Percentiles rank a stretch among this genome's conserved stretches.
phyloP scores from a whole-genome alignment of 2,888 invertebrate species.

The Labia minor region DNA sequence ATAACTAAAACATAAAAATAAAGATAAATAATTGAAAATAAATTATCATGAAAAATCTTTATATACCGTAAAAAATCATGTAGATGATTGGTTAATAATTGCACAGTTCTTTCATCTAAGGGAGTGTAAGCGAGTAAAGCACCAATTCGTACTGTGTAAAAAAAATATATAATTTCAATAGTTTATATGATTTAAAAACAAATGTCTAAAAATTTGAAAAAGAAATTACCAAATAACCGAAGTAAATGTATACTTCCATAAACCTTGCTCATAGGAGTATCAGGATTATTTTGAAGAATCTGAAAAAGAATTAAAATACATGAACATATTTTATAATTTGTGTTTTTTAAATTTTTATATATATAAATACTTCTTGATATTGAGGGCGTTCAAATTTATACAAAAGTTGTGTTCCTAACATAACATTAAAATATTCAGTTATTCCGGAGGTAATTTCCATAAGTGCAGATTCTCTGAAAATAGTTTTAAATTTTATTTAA shows the following conservation, averaged over 20 bases:
- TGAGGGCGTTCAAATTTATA: slow-evolving; percentile 92
- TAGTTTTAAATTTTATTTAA: slow-evolving; percentile 18
- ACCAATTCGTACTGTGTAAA: slow-evolving; percentile 71
- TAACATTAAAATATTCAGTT: slow-evolving; percentile 87
- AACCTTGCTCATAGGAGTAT: slow-evolving; percentile 65
- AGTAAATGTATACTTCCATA: slow-evolving; percentile 87
- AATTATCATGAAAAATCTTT: too few species aligned
- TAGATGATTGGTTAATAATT: slow-evolving; percentile 65
- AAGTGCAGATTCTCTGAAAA: slow-evolving; percentile 30
- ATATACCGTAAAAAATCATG: slow-evolving; percentile 80
- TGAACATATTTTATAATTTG: too few species aligned
- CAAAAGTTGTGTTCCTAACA: slow-evolving; percentile 79
- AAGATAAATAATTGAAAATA: too few species aligned
- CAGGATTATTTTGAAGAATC: slow-evolving; percentile 62
- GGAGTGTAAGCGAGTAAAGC: slow-evolving; percentile 82
- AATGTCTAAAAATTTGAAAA: not conserved
- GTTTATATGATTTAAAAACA: too few species aligned
- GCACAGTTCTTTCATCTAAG: slow-evolving; percentile 77
- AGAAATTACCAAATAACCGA: slow-evolving; percentile 59
- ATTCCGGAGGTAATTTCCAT: slow-evolving; percentile 50
- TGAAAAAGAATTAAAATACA: too few species aligned
- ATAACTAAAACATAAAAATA: not conserved
- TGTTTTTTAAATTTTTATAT: too few species aligned
- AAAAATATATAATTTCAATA: too few species aligned
- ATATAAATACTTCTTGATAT: slow-evolving; percentile 68